phyloP scores from a whole-genome alignment of 2,888 invertebrate species.

The Siphlonurus alternatus region DNA sequence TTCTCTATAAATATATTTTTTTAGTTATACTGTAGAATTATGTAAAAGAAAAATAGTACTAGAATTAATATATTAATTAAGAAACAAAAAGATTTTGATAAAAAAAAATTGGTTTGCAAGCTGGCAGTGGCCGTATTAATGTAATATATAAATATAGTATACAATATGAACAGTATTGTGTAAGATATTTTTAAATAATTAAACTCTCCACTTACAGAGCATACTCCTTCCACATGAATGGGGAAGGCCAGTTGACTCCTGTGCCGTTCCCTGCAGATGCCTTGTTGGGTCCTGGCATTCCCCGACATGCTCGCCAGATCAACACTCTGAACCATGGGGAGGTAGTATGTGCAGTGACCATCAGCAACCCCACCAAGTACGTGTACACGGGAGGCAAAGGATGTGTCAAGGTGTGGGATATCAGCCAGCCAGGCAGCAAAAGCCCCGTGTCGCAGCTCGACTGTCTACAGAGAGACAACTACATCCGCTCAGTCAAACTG shows the following conservation, averaged over 20 bases:
- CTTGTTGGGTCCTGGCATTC: conserved; percentile 80
- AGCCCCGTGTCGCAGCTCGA: conserved; percentile 72
- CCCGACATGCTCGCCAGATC: conserved; percentile 75
- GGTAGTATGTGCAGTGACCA: conserved; percentile 93
- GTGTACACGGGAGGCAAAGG: conserved; percentile 98
- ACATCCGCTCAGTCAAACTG: conserved; percentile 88
- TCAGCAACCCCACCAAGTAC: conserved; percentile 69
- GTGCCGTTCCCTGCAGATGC: conserved; percentile 94
- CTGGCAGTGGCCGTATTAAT: too few relatives aligned
- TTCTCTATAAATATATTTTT: too few relatives aligned
- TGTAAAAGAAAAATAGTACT: too few relatives aligned
- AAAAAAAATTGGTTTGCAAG: too few relatives aligned
- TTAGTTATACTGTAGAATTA: too few relatives aligned
- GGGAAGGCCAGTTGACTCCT: conserved; percentile 72
- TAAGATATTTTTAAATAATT: too few relatives aligned
- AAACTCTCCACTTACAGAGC: conserved; percentile 36
- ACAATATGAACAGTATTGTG: too few relatives aligned
- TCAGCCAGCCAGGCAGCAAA: conserved; percentile 56
- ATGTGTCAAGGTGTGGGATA: conserved; percentile 78
- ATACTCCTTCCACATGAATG: conserved; percentile 87
- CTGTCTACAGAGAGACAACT: conserved; percentile 89
- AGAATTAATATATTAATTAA: too few relatives aligned
- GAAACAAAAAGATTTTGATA: too few relatives aligned
- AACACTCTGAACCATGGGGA: conserved; percentile 89
- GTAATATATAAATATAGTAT: too few relatives aligned